These are phyloP conservation scores for Suillia variegata DNA, from an alignment of 2,888 invertebrate species.

Conservation along the genomic window DNA sequence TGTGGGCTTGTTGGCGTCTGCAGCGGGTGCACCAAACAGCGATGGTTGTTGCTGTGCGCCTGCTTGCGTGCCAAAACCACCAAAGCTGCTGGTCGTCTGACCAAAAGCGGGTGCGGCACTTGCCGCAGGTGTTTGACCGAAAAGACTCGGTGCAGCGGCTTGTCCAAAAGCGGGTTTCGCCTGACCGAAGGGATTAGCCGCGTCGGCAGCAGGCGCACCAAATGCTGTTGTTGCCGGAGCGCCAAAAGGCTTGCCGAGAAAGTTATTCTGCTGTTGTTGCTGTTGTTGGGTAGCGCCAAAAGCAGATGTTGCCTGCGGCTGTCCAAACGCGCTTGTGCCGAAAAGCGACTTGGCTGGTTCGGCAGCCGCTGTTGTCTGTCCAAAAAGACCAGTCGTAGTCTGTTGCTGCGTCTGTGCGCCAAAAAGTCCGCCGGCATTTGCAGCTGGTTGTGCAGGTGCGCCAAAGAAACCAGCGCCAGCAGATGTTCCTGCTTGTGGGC, in stretches of 20 bases:
- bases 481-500: constrained; percentile 63
- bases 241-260: constrained; percentile 72
- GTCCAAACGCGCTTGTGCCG: constrained; percentile 63
- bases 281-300: constrained; percentile 65
- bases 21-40: constrained; percentile 48
- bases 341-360: constrained; percentile 67
- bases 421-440: constrained; percentile 61
- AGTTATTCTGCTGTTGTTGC: constrained; percentile 65
- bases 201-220: constrained; percentile 47
- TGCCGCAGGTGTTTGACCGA: constrained; percentile 64
- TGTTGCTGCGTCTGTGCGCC: constrained; percentile 61
- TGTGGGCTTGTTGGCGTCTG: constrained; percentile 59
- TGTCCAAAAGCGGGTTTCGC: constrained; percentile 62
- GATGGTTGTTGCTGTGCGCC: constrained; percentile 47
- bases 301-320: constrained; percentile 56
- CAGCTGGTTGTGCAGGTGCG: constrained; percentile 55
- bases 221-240: constrained; percentile 61
- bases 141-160: constrained; percentile 63
- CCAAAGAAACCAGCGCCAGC: constrained; percentile 63
- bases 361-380: constrained; percentile 53
- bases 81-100: constrained; percentile 55
- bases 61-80: constrained; percentile 56
- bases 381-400: constrained; percentile 64
- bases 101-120: constrained; percentile 64
- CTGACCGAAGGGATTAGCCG: constrained; percentile 56